phyloP scores from a whole-genome alignment of 2,888 invertebrate genomes.

The Clistopyga incitator region DNA sequence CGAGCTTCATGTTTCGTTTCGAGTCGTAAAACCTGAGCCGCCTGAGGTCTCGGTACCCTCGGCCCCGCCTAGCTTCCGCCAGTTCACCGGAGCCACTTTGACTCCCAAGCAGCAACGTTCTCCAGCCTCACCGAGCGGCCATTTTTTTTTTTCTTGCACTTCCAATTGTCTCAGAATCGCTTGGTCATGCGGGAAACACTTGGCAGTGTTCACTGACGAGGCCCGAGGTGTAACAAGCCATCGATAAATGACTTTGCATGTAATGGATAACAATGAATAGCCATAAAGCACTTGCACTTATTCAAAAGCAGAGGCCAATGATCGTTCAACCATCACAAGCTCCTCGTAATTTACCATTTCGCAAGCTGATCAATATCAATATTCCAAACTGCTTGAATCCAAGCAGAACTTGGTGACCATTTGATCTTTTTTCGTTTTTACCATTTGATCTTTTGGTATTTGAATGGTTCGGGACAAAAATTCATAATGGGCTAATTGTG shows the following conservation, averaged over 20 bases:
- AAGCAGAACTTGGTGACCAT: too few species aligned
- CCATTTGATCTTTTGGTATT: too few species aligned
- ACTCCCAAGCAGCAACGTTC: slow-evolving; percentile 25
- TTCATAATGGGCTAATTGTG: too few species aligned
- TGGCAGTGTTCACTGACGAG: slow-evolving; percentile 16
- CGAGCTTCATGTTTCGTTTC: slow-evolving; percentile 76
- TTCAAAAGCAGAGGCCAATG: too few species aligned
- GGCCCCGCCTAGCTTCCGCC: slow-evolving; percentile 58
- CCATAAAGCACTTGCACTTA: too few species aligned
- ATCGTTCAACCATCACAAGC: too few species aligned
- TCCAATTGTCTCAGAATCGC: slow-evolving; percentile 35
- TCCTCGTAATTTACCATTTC: too few species aligned
- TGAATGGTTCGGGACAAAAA: too few species aligned
- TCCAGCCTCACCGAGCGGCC: slow-evolving; percentile 16
- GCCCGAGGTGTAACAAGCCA: neutral
- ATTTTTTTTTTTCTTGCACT: slow-evolving; percentile 35
- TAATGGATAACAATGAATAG: neutral
- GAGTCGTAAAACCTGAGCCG: slow-evolving; percentile 78
- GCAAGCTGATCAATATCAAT: too few species aligned
- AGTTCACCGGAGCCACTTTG: slow-evolving; percentile 42
- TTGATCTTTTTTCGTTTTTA: too few species aligned
- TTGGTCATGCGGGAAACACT: slow-evolving; percentile 38
- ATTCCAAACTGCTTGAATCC: too few species aligned
- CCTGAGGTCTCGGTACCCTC: slow-evolving; percentile 58
- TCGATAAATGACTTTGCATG: slow-evolving; percentile 6